Evolutionary conservation across 2,113 vertebrate species (phyloP), one percentile per base, ranked within the genome.

Genomic region (Pterocles burchelli): DNA sequence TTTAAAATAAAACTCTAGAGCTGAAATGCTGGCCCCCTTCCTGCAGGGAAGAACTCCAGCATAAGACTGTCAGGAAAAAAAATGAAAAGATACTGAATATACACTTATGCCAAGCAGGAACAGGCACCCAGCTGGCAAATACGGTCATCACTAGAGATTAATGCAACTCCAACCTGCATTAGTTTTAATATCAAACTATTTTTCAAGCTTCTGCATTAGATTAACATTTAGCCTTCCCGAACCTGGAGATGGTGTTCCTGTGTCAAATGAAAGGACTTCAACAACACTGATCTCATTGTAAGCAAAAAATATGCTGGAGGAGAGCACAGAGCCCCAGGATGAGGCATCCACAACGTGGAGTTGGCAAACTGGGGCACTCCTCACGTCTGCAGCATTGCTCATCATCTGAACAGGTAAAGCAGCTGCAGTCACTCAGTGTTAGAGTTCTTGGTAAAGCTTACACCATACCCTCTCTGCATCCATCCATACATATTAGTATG

Each of bases 281-380:
- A 48, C 59, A 73, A 61, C 10, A 61, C 14, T 17, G 13, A 43
- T 70, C 20, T 67, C 73, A 38, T 12, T 74, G 14, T 55, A 65
- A 89, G 25, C 9, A 55, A 72, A 72, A 78, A 86, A 20, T 6
- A 43, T 19, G 14, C 49, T 34, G 24, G 25, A 79, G 12, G 41
- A 80, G 1, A 48, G 31, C 38, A 43, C 19, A 66, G 21, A 62
- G 28, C 3, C 36, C 38, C 31, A 31, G 51, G 48, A 58, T 8
- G 4, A 70, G 13, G 7, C 25, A 87, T 17, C 22, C 7, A 57
- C 26, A 75, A 31, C 0, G 0, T 15, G 4, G 7, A 82, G 15
- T 36, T 41, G 79, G 34, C 33, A 48, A 76, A 79, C 8, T 17
- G 29, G 11, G 8, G 5, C 3, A 1, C 7, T 72, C 24, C 25